Evolutionary conservation across 2,113 vertebrate species (phyloP).

Genomic region (Romanogobio albipinnatus): DNA sequence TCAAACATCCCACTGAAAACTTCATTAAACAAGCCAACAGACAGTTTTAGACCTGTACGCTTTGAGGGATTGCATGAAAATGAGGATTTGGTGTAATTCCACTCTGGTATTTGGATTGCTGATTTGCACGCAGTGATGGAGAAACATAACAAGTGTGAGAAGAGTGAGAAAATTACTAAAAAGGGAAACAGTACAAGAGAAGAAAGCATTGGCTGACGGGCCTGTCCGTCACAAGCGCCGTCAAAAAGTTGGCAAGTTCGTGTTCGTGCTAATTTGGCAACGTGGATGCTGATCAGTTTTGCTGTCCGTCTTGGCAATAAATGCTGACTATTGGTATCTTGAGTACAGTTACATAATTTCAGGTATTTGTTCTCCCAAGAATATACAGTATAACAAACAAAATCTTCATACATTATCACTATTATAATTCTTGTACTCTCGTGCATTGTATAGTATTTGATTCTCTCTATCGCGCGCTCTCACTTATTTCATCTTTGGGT

Average conservation of each 20-base stretch:
- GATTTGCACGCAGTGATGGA: not conserved
- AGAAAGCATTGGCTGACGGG: slow-evolving; percentile 51
- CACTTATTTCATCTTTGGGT: slow-evolving; percentile 10
- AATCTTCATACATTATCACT: slow-evolving; percentile 37
- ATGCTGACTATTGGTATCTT: slow-evolving; percentile 70
- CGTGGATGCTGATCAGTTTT: slow-evolving; percentile 62
- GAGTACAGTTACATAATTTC: slow-evolving; percentile 70
- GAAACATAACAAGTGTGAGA: not conserved
- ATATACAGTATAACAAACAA: slow-evolving; percentile 61
- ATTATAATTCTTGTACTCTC: slow-evolving; percentile 24
- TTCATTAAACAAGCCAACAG: slow-evolving; percentile 75
- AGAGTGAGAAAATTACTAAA: not conserved
- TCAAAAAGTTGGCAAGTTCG: slow-evolving; percentile 46
- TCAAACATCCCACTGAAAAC: slow-evolving; percentile 80
- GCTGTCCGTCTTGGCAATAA: slow-evolving; percentile 61
- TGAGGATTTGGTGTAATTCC: not conserved
- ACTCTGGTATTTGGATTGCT: not conserved
- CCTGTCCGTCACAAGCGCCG: slow-evolving; percentile 30
- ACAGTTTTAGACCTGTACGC: slow-evolving; percentile 72
- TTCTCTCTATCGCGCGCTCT: not conserved
- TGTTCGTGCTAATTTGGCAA: slow-evolving; percentile 59
- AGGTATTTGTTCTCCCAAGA: slow-evolving; percentile 65
- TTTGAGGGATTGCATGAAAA: not conserved
- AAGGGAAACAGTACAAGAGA: not conserved
- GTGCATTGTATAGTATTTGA: not conserved